Conservation (phyloP, 2,888 invertebrate genomes). For the Cheilosia urbana region DNA sequence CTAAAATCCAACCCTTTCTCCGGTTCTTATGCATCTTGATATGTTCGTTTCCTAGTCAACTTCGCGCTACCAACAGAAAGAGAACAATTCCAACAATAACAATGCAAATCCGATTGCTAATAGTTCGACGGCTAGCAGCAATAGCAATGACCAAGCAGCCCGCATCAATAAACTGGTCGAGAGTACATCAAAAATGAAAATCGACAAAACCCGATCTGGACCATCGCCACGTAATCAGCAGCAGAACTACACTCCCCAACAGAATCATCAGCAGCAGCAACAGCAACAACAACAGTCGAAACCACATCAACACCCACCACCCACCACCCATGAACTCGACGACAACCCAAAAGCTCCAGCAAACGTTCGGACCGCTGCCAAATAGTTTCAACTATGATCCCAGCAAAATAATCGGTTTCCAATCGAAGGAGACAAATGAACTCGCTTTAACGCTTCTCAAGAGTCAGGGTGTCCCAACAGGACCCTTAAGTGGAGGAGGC, state of each 20-base stretch:
- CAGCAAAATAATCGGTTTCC: conserved; percentile 83
- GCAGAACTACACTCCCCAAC: conserved; percentile 69
- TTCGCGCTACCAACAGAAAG: conserved; percentile 64
- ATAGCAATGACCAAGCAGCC: conserved; percentile 77
- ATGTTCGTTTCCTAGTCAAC: conserved; percentile 28
- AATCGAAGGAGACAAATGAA: conserved; percentile 83
- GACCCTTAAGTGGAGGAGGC: conserved; percentile 54
- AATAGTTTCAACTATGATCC: conserved; percentile 83
- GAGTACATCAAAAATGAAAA: conserved; percentile 80
- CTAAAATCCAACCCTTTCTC: too few relatives aligned
- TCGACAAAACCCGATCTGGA: conserved; percentile 76
- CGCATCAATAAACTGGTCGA: conserved; percentile 78
- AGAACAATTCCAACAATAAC: conserved; percentile 57
- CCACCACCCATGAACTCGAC: conserved; percentile 60
- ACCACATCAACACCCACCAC: conserved; percentile 59
- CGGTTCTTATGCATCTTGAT: not conserved
- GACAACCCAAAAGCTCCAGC: conserved; percentile 72
- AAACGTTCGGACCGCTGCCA: conserved; percentile 77
- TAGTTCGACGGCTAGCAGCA: conserved; percentile 51
- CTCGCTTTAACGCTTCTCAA: conserved; percentile 83
- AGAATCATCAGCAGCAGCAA: conserved; percentile 78
- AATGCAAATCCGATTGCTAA: conserved; percentile 22
- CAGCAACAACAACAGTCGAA: conserved; percentile 76
- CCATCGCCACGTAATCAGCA: conserved; percentile 72
- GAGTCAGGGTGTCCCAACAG: conserved; percentile 79